Percentiles rank a stretch among this genome's conserved stretches.
These are phyloP conservation scores for Cardiocondyla obscurior DNA, from an alignment of 1,140 invertebrate genomes.

Conservation along the genomic window DNA sequence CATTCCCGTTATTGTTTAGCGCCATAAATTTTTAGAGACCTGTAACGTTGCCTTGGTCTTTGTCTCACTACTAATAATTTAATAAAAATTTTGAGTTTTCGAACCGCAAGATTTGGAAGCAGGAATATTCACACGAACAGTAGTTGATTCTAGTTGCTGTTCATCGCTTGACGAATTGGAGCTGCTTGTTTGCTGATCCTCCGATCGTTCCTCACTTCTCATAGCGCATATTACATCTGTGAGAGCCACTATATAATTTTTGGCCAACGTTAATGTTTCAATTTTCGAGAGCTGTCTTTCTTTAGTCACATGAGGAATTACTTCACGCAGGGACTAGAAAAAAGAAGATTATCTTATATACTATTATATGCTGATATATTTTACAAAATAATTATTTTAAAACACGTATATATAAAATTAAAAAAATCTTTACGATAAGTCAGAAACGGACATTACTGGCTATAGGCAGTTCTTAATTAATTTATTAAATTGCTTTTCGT, in stretches of 20 bases:
- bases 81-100: constrained; percentile 53
- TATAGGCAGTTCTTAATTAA: not conserved
- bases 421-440: not conserved
- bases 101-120: constrained; percentile 73
- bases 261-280: constrained; percentile 95
- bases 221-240: constrained; percentile 94
- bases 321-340: constrained; percentile 92
- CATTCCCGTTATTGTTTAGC: not conserved
- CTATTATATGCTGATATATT: not conserved
- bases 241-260: constrained; percentile 96
- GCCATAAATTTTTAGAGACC: constrained; percentile 53
- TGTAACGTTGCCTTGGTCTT: constrained; percentile 50
- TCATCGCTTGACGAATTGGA: constrained; percentile 53
- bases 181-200: constrained; percentile 55
- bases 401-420: not conserved
- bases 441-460: not conserved
- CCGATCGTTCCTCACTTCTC: constrained; percentile 84
- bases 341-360: constrained; percentile 27
- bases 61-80: constrained; percentile 50
- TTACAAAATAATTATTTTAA: not conserved
- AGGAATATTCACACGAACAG: constrained; percentile 66
- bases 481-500: too few relatives aligned
- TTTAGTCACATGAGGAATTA: constrained; percentile 96
- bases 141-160: constrained; percentile 21
- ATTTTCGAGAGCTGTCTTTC: constrained; percentile 94